These are phyloP conservation scores for Heteractis magnifica DNA, from an alignment of 92 coral and sea anemone species.

Conservation along the genomic window DNA sequence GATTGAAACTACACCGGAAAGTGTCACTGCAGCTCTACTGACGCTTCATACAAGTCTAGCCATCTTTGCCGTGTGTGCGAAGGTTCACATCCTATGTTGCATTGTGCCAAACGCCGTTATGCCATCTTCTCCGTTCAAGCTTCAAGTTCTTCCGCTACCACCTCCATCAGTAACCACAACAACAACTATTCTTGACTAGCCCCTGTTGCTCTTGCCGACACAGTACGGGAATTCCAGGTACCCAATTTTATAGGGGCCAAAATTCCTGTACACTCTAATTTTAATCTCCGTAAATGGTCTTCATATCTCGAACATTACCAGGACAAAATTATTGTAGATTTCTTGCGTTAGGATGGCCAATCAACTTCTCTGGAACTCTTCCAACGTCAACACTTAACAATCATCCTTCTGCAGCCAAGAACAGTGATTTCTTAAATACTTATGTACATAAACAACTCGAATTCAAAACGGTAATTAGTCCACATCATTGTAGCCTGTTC, in stretches of 20 bases:
- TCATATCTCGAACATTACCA: slow-evolving; percentile 46
- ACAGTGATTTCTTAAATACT: slow-evolving; percentile 28
- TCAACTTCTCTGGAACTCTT: slow-evolving; percentile 9
- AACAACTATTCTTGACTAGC: not conserved
- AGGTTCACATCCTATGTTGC: slow-evolving; percentile 43
- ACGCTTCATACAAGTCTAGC: slow-evolving; percentile 26
- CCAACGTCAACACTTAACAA: slow-evolving; percentile 22
- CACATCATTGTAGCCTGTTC: slow-evolving; percentile 45
- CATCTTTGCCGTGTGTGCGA: slow-evolving; percentile 52
- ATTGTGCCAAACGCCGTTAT: slow-evolving; percentile 33
- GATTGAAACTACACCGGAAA: slow-evolving; percentile 50
- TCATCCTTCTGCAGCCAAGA: slow-evolving; percentile 44
- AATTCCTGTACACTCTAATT: slow-evolving; percentile 24
- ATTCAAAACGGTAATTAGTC: slow-evolving; percentile 42
- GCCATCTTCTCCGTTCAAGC: not conserved
- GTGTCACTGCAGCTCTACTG: slow-evolving; percentile 32
- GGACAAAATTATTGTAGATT: slow-evolving; percentile 36
- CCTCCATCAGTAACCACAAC: slow-evolving; percentile 31
- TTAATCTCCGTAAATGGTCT: slow-evolving; percentile 22
- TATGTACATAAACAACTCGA: slow-evolving; percentile 36
- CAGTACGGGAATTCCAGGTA: not conserved
- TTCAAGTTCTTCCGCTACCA: not conserved
- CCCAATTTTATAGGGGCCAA: slow-evolving; percentile 40
- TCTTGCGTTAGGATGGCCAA: slow-evolving; percentile 56
- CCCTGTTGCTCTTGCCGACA: slow-evolving; percentile 34